These are phyloP conservation scores for Kryphioiulus occultus DNA, from an alignment of 2,888 invertebrate species.

Conservation along the genomic window DNA sequence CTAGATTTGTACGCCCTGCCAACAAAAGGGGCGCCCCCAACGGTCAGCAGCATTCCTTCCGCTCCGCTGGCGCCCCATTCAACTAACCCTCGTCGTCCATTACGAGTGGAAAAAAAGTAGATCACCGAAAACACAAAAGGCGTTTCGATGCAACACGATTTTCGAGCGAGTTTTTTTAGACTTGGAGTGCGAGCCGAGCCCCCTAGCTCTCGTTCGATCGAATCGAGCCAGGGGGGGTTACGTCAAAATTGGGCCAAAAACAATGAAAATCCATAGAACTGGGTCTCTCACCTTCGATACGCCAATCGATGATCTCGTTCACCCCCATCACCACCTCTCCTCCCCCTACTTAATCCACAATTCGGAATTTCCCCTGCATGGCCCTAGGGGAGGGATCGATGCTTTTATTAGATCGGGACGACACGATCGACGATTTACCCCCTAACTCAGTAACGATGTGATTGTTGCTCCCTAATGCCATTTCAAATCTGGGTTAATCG, in stretches of 20 bases:
- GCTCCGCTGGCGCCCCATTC: slow-evolving; percentile 6
- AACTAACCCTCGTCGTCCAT: background rate
- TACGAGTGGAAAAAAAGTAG: background rate
- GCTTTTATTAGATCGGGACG: slow-evolving; percentile 16
- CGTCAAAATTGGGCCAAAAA: background rate
- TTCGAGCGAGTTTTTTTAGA: background rate
- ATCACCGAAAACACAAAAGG: slow-evolving; percentile 1
- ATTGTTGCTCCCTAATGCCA: background rate
- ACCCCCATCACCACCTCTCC: background rate
- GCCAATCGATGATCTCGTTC: background rate
- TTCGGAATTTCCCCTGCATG: background rate
- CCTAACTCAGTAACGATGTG: background rate
- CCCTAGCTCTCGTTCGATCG: background rate
- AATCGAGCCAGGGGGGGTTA: background rate
- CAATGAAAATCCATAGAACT: background rate
- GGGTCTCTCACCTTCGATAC: background rate
- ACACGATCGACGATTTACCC: background rate
- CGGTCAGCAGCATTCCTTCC: background rate
- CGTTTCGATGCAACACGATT: background rate
- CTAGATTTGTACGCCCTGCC: too few relatives aligned
- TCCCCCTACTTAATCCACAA: background rate
- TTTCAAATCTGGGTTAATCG: background rate
- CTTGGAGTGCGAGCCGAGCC: too few relatives aligned
- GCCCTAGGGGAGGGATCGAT: background rate
- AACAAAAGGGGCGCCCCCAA: background rate